These are phyloP conservation scores for Hiodon alosoides DNA, from an alignment of 2,113 vertebrate genomes.

Conservation along the genomic window DNA sequence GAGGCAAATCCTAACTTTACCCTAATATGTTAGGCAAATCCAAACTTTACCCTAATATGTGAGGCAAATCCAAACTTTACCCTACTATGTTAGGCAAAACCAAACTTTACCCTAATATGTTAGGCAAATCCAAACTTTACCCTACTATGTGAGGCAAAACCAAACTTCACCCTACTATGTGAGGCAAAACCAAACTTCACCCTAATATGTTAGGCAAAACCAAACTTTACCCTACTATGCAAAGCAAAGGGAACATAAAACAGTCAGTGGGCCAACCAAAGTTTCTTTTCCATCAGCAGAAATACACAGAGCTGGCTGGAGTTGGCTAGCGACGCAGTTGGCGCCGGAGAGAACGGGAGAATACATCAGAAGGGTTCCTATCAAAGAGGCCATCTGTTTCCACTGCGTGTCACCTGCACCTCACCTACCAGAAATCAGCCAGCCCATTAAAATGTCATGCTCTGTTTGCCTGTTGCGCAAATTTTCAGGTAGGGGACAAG, in stretches of 20 bases:
- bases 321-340: not conserved
- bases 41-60: too few species aligned
- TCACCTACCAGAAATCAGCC: slow-evolving; percentile 41
- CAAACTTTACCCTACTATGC: not conserved
- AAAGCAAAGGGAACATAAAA: not conserved
- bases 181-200: too few species aligned
- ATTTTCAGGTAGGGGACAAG: slow-evolving; percentile 6
- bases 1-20: too few species aligned
- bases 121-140: too few species aligned
- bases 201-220: too few species aligned
- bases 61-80: too few species aligned
- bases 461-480: slow-evolving; percentile 44
- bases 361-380: slow-evolving; percentile 42
- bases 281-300: not conserved
- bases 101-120: too few species aligned
- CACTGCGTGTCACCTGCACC: slow-evolving; percentile 38
- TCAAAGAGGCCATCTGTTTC: slow-evolving; percentile 61
- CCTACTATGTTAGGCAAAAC: too few species aligned
- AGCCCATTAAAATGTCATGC: slow-evolving; percentile 58
- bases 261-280: not conserved
- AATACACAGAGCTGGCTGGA: not conserved
- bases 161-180: too few species aligned
- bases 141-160: too few species aligned
- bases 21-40: too few species aligned
- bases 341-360: slow-evolving; percentile 8